Conservation (phyloP, 2,888 invertebrate species). For the Smittia aterrima region DNA sequence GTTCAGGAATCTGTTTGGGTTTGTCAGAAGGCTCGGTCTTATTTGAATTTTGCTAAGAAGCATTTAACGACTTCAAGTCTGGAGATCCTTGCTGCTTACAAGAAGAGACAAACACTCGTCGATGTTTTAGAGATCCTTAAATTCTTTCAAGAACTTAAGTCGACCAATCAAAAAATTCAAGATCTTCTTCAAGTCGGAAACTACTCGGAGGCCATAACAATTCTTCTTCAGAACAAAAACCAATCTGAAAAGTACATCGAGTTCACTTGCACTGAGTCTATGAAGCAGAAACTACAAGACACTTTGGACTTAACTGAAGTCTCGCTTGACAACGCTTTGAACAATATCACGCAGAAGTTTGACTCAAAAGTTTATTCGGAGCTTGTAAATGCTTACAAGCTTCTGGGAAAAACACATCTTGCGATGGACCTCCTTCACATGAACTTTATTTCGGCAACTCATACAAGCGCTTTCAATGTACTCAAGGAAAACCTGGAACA, state of each 20-base stretch:
- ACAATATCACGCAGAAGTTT: conserved; percentile 68
- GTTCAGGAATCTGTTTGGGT: conserved; percentile 67
- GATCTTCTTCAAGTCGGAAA: conserved; percentile 79
- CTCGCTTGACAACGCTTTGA: conserved; percentile 81
- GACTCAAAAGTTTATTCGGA: conserved; percentile 77
- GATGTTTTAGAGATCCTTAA: conserved; percentile 75
- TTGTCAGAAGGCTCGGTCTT: conserved; percentile 69
- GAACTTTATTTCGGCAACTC: conserved; percentile 91
- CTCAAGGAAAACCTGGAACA: conserved; percentile 53
- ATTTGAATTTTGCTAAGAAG: conserved; percentile 72
- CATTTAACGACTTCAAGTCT: conserved; percentile 83
- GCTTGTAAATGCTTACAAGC: conserved; percentile 80
- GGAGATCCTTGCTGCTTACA: conserved; percentile 86
- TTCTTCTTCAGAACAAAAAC: conserved; percentile 82
- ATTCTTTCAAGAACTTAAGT: conserved; percentile 78
- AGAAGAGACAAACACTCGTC: conserved; percentile 79
- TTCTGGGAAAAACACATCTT: conserved; percentile 86
- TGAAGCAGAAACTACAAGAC: conserved; percentile 83
- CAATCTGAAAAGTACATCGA: conserved; percentile 82
- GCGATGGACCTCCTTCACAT: conserved; percentile 94
- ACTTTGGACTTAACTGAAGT: conserved; percentile 88
- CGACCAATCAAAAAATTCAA: conserved; percentile 80
- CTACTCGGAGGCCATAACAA: conserved; percentile 85
- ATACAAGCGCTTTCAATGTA: conserved; percentile 67
- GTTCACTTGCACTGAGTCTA: conserved; percentile 86